Evolutionary conservation across 2,113 vertebrate species (phyloP).

Genomic region (Verasper variegatus): DNA sequence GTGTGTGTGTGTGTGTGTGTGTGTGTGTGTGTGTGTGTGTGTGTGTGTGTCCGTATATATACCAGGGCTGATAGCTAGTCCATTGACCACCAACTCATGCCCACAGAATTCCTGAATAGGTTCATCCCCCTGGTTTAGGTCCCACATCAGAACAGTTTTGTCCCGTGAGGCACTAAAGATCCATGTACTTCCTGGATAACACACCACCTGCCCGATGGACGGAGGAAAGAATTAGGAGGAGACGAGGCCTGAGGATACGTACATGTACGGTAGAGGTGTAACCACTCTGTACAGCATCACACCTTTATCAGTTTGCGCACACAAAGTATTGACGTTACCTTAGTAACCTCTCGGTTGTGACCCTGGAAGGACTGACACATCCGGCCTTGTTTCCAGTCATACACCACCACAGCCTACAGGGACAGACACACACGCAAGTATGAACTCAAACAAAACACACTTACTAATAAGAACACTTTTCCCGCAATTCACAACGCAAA

Average conservation of each 20-base stretch:
- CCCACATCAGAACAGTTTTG: constrained; percentile 92
- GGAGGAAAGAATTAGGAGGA: not conserved
- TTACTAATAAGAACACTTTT: not conserved
- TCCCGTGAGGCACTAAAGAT: constrained; percentile 96
- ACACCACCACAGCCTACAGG: constrained; percentile 88
- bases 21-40: not conserved
- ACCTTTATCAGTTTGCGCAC: constrained; percentile 27
- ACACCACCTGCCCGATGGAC: constrained; percentile 82
- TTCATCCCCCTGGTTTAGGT: constrained; percentile 79
- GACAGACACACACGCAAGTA: constrained; percentile 4
- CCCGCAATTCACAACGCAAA: not conserved
- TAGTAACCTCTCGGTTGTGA: constrained; percentile 92
- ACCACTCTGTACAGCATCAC: constrained; percentile 6
- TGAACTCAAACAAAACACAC: not conserved
- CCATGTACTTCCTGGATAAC: constrained; percentile 83
- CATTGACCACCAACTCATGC: constrained; percentile 93
- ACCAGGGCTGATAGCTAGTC: constrained; percentile 92
- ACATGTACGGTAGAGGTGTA: not conserved
- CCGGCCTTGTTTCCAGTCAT: constrained; percentile 89
- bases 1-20: not conserved
- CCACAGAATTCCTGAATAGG: constrained; percentile 88
- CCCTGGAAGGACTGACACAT: constrained; percentile 86
- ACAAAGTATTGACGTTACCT: constrained; percentile 83
- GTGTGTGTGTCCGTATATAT: constrained; percentile 13
- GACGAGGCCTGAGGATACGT: not conserved